Evolutionary conservation across 2,888 invertebrate genomes (phyloP).

Genomic region (Heliconius charithonia): DNA sequence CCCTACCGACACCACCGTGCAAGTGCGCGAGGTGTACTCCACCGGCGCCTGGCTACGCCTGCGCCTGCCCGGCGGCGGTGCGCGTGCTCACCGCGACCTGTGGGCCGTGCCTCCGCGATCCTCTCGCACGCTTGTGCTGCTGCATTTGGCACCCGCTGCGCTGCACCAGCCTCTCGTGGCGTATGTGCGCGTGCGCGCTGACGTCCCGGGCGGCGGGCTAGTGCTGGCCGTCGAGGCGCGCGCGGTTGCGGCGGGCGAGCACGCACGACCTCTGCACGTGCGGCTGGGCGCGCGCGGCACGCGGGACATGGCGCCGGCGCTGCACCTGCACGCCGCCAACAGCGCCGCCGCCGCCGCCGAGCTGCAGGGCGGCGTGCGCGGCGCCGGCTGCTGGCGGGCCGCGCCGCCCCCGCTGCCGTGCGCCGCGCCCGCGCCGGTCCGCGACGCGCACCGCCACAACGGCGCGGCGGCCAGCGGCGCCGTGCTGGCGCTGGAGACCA

Average conservation of each 20-base stretch:
- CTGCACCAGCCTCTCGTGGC: conserved; percentile 79
- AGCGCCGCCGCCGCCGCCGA: conserved; percentile 53
- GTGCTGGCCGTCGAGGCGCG: conserved; percentile 74
- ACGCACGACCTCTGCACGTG: conserved; percentile 68
- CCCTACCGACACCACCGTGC: conserved; percentile 90
- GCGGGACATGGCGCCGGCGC: conserved; percentile 61
- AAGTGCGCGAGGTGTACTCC: conserved; percentile 92
- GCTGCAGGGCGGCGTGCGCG: conserved; percentile 56
- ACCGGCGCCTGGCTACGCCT: conserved; percentile 97
- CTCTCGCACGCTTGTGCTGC: conserved; percentile 93
- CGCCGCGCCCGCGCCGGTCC: conserved; percentile 47
- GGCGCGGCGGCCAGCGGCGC: conserved; percentile 56
- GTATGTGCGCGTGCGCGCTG: conserved; percentile 59
- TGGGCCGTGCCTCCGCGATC: conserved; percentile 97
- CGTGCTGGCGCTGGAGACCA: conserved; percentile 55
- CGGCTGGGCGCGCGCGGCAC: conserved; percentile 66
- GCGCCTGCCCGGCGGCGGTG: conserved; percentile 91
- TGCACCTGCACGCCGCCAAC: conserved; percentile 64
- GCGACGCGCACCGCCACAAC: conserved; percentile 46
- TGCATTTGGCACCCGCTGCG: conserved; percentile 83
- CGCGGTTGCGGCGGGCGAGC: conserved; percentile 63
- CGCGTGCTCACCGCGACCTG: conserved; percentile 90
- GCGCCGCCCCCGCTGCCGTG: conserved; percentile 46
- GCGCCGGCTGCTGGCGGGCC: conserved; percentile 48
- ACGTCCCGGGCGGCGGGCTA: conserved; percentile 68